Evolutionary conservation across 2,888 invertebrate species (phyloP).

Genomic region (Agonopterix alstromeriana): DNA sequence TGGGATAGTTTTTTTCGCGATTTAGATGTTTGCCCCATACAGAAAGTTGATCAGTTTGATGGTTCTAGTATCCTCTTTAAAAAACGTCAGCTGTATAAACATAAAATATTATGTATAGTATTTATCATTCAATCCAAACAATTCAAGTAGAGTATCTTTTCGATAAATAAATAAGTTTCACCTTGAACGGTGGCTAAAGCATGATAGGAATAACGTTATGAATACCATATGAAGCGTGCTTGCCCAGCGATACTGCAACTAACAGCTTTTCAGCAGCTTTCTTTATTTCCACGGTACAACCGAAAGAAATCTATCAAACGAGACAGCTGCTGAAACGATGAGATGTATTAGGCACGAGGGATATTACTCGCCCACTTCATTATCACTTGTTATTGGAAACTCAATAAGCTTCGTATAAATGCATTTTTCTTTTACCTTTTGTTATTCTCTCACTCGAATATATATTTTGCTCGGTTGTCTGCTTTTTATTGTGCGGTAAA

Average conservation of each 20-base stretch:
- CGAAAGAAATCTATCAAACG: neutral
- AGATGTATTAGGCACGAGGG: neutral
- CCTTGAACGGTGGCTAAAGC: slow-evolving; percentile 21
- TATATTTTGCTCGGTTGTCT: slow-evolving; percentile 21
- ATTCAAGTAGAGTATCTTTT: slow-evolving; percentile 16
- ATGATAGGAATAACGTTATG: slow-evolving; percentile 47
- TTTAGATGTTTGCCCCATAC: too few relatives aligned
- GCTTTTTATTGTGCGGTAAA: slow-evolving; percentile 33
- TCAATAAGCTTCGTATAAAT: slow-evolving; percentile 41
- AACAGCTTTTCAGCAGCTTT: neutral
- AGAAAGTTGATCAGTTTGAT: too few relatives aligned
- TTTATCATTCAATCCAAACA: slow-evolving; percentile 1
- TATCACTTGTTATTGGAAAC: slow-evolving; percentile 55
- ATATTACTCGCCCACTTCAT: slow-evolving; percentile 43
- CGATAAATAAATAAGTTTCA: slow-evolving; percentile 24
- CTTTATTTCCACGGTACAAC: neutral
- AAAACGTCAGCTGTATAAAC: too few relatives aligned
- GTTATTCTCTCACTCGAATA: slow-evolving; percentile 23
- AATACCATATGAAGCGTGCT: slow-evolving; percentile 46
- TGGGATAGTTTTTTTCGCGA: too few relatives aligned
- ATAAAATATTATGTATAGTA: neutral
- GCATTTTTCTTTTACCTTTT: slow-evolving; percentile 32
- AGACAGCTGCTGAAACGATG: neutral
- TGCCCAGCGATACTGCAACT: slow-evolving; percentile 20
- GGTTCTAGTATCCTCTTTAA: too few relatives aligned